Base-by-base conservation (phyloP, 2,888 invertebrate species). In the Hirtodrosophila cameraria region DNA sequence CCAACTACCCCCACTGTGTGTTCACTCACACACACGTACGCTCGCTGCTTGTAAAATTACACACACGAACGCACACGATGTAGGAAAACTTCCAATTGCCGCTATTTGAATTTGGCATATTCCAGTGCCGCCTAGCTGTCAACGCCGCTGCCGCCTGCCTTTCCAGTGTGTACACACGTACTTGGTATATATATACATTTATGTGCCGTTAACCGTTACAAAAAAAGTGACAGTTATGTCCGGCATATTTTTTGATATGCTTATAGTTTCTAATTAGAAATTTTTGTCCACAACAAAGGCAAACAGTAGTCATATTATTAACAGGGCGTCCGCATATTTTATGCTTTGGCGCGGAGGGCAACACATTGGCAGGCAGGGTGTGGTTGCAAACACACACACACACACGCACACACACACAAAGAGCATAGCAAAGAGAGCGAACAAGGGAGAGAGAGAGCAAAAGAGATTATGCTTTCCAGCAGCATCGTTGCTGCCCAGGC, bases 71-170 rank as follows among this genome's bases (percentile, higher is more conserved):
- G 75, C 64, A 62, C 75, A 60, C 57, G 43, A 28, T 53, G 45
- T 42, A 43, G 50, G 57, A 63, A 59, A 48, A 60, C 54, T 80
- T 80, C 82, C 80, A 81, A 81, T 82, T 82, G 80, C 79, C 70
- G 78, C 78, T 80, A 73, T 79, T 75, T 65, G 75, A 80, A 80
- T 75, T 82, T 79, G 77, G 75, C 77, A 80, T 79, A 75, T 81
- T 80, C 80, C 80, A 80, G 70, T 70, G 54, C 58, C 48, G 46
- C 35, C 27, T 15, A 30, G n/a, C 33, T 18, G 35, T 28, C 36
- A 25, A 23, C n/a, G 2, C 15, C 28, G 58, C 39, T 39, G 30
- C 48, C 30, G 42, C 48, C 50, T 30, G 43, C 42, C 33, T n/a
- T 80, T 80, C 76, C 78, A 83, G 75, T 65, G 59, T 68, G 61